These are phyloP conservation scores for Prenolepis imparis DNA, from an alignment of 2,888 invertebrate species.

Conservation along the genomic window DNA sequence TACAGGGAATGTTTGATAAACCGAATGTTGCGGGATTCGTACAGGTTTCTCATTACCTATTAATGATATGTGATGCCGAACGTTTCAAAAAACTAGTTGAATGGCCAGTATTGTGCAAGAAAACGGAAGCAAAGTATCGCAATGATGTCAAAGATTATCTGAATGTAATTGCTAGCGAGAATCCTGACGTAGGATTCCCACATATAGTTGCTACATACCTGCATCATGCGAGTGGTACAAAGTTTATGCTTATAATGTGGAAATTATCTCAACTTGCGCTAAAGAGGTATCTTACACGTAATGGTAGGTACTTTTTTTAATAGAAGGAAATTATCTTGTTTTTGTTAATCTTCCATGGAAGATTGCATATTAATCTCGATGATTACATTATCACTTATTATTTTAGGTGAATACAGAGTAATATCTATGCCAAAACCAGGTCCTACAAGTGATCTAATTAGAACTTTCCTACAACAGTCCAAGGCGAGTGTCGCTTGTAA, in stretches of 20 bases:
- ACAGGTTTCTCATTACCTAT: conserved; percentile 80
- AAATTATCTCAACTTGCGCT: conserved; percentile 81
- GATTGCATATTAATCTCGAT: conserved; percentile 1
- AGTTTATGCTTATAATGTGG: conserved; percentile 83
- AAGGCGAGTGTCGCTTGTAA: conserved; percentile 28
- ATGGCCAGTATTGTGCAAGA: conserved; percentile 83
- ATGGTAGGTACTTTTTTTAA: conserved; percentile 71
- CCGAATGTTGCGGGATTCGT: conserved; percentile 83
- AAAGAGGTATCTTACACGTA: conserved; percentile 75
- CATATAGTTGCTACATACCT: conserved; percentile 81
- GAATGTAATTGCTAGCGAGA: conserved; percentile 77
- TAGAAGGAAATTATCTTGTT: conserved; percentile 2
- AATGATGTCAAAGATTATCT: conserved; percentile 81
- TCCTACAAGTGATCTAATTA: conserved; percentile 66
- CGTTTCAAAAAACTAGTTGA: conserved; percentile 78
- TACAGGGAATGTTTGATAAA: conserved; percentile 84
- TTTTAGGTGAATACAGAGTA: conserved; percentile 64
- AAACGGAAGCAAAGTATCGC: conserved; percentile 82
- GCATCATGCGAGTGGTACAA: conserved; percentile 81
- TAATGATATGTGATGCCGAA: conserved; percentile 80
- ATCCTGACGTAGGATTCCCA: conserved; percentile 82
- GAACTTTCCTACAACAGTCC: conserved; percentile 64
- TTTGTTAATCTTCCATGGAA: neutral
- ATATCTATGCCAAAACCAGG: conserved; percentile 74
- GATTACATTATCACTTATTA: conserved; percentile 31